Evolutionary conservation across 2,888 invertebrate species (phyloP).

Genomic region (Leucophenga maculata): DNA sequence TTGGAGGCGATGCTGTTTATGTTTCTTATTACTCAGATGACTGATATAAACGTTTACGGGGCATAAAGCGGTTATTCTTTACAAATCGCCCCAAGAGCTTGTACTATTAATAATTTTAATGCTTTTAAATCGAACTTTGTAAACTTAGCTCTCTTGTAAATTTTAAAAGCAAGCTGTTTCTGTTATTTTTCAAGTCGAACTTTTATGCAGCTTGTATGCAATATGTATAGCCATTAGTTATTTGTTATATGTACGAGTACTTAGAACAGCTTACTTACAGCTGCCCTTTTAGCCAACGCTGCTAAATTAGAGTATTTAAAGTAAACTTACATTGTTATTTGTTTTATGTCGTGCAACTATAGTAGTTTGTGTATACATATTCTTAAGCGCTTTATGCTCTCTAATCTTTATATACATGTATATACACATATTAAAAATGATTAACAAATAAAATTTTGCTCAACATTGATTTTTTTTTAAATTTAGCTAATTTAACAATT

Average conservation of each 20-base stretch:
- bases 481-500: background rate
- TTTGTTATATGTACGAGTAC: conserved; percentile 6
- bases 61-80: conserved; percentile 69
- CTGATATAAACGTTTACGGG: conserved; percentile 67
- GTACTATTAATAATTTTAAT: conserved; percentile 47
- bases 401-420: background rate
- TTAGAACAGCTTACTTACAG: no score
- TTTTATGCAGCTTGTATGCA: conserved; percentile 20
- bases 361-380: conserved; percentile 22
- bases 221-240: conserved; percentile 22
- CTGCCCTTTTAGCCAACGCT: background rate
- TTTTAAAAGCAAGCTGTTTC: no score
- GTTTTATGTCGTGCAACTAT: background rate
- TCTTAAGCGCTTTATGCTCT: background rate
- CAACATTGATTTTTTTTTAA: conserved; percentile 26
- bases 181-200: background rate
- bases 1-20: conserved; percentile 94
- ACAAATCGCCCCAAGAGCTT: conserved; percentile 68
- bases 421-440: no score
- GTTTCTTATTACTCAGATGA: conserved; percentile 81
- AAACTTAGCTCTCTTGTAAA: background rate
- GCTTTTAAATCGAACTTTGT: background rate
- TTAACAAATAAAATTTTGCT: conserved; percentile 44
- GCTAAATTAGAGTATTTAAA: background rate
- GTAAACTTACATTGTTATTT: no score